Evolutionary conservation across 2,888 invertebrate genomes (phyloP).

Genomic region (Folsomia candida): DNA sequence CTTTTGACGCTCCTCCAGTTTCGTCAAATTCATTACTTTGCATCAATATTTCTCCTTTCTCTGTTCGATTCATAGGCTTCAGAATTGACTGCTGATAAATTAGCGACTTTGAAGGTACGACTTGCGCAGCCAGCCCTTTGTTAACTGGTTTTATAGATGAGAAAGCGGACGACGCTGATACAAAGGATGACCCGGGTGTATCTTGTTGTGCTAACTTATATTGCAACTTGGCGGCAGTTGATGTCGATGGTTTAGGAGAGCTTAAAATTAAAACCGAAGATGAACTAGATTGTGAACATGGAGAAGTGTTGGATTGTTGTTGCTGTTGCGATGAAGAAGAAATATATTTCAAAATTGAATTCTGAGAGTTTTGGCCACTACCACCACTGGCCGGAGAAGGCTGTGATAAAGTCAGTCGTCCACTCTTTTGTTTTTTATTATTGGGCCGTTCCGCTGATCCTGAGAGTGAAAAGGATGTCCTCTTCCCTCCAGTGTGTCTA

Average conservation of each 20-base stretch:
- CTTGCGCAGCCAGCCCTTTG: neutral
- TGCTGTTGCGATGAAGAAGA: neutral
- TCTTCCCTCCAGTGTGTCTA: too few relatives aligned
- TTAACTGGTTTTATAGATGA: neutral
- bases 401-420: neutral
- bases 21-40: neutral
- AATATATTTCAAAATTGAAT: neutral
- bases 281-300: neutral
- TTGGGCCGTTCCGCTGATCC: too few relatives aligned
- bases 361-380: neutral
- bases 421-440: neutral
- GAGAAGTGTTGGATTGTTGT: neutral
- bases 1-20: neutral
- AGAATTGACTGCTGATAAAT: neutral
- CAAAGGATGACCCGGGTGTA: neutral
- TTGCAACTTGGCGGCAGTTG: neutral
- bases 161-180: neutral
- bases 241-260: constrained; percentile 1
- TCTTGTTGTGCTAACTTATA: neutral
- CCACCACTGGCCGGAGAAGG: neutral
- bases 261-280: neutral
- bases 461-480: too few relatives aligned
- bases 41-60: too few relatives aligned
- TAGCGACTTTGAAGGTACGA: neutral
- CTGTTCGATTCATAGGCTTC: neutral